Percentiles rank a stretch among this genome's conserved stretches.
Conservation (phyloP, 2,797 vertebrate genomes). For the Sebastes diaconus region DNA sequence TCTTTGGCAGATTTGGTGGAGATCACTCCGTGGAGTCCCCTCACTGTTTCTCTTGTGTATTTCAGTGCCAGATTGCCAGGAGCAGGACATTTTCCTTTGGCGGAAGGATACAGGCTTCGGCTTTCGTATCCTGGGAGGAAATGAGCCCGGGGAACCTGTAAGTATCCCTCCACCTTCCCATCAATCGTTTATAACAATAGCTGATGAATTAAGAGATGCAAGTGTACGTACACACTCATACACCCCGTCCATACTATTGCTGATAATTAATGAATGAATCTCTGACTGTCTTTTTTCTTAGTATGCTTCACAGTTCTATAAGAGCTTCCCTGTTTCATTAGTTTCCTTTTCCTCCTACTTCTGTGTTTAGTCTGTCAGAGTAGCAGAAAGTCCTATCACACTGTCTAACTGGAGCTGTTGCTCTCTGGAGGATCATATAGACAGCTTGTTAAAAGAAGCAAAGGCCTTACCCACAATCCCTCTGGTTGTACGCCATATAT, state of each 20-base stretch:
- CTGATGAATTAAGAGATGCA: neutral
- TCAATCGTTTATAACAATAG: constrained; percentile 4
- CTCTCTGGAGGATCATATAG: constrained; percentile 62
- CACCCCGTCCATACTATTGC: neutral
- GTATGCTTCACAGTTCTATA: neutral
- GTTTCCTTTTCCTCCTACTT: neutral
- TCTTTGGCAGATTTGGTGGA: neutral
- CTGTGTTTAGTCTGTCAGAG: constrained; percentile 19
- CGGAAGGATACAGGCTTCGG: constrained; percentile 98
- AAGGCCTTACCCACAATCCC: constrained; percentile 52
- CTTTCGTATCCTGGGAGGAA: constrained; percentile 98
- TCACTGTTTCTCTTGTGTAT: constrained; percentile 45
- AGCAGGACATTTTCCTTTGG: constrained; percentile 99
- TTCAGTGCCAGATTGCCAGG: constrained; percentile 97
- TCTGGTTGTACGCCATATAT: constrained; percentile 58
- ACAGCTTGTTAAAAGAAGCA: constrained; percentile 68
- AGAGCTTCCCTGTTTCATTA: constrained; percentile 25
- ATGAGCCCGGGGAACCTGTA: constrained; percentile 97
- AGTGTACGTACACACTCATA: neutral
- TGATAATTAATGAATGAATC: neutral
- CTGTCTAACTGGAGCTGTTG: constrained; percentile 51
- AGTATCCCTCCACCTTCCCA: constrained; percentile 73
- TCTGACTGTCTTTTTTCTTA: neutral
- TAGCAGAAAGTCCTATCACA: constrained; percentile 37
- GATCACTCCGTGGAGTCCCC: neutral